Conservation (phyloP, 2,797 vertebrate species). For the Propithecus deckenii region DNA sequence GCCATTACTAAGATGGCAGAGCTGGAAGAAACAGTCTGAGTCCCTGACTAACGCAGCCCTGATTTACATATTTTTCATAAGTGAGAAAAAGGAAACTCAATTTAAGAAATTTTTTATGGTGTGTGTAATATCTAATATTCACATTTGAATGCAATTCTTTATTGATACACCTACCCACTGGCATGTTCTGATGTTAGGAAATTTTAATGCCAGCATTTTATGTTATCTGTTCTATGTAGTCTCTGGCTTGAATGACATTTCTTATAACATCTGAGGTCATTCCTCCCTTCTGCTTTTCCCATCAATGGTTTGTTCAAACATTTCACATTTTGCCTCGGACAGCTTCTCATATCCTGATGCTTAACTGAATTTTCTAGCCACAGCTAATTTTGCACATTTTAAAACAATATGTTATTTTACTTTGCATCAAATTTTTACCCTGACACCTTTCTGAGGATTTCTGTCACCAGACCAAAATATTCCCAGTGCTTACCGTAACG, state of each 20-base stretch:
- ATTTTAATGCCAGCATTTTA: neutral
- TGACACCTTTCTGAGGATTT: neutral
- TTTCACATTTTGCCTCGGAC: neutral
- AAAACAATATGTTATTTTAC: slow-evolving; percentile 34
- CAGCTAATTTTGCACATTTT: slow-evolving; percentile 39
- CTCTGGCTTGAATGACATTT: slow-evolving; percentile 15
- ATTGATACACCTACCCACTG: neutral
- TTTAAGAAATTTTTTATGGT: neutral
- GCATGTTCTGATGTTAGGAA: neutral
- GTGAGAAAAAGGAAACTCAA: neutral
- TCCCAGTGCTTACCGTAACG: neutral
- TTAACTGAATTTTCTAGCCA: neutral
- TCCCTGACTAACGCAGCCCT: neutral
- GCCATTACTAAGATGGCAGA: neutral
- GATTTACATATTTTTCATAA: neutral
- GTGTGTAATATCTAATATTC: neutral
- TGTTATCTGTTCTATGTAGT: neutral
- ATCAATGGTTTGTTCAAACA: neutral
- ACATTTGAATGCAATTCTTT: neutral
- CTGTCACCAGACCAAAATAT: neutral
- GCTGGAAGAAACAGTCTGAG: neutral
- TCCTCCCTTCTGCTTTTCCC: neutral
- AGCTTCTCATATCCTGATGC: neutral
- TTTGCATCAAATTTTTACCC: neutral
- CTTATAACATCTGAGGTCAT: neutral